These are phyloP conservation scores for Pachypanchax playfairii DNA, from an alignment of 2,113 vertebrate genomes.

Conservation along the genomic window DNA sequence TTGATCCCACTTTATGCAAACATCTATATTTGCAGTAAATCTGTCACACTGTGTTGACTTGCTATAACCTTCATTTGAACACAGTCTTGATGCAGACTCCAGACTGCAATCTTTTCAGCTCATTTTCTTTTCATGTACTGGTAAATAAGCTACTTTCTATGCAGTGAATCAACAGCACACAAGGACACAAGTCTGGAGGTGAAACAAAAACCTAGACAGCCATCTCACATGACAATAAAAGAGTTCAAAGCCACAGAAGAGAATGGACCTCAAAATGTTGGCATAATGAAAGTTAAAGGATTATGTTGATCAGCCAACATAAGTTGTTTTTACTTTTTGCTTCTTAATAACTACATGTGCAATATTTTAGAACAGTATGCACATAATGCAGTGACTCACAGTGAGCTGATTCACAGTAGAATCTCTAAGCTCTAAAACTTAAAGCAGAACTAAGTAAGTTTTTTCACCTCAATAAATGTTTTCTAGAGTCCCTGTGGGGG, in stretches of 20 bases:
- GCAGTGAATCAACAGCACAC: constrained; percentile 51
- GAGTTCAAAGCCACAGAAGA: constrained; percentile 41
- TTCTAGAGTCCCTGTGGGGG: too few relatives aligned
- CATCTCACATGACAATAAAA: constrained; percentile 29
- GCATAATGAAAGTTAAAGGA: constrained; percentile 53
- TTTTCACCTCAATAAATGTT: too few relatives aligned
- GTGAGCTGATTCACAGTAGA: constrained; percentile 34
- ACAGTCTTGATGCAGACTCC: constrained; percentile 26
- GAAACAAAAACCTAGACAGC: constrained; percentile 55
- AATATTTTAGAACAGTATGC: too few relatives aligned
- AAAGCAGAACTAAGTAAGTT: too few relatives aligned
- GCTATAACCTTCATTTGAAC: constrained; percentile 35
- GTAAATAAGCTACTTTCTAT: constrained; percentile 58
- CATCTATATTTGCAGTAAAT: constrained; percentile 3
- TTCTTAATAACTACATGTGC: too few relatives aligned
- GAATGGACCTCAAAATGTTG: constrained; percentile 13
- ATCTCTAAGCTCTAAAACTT: constrained; percentile 35
- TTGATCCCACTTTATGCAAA: neutral
- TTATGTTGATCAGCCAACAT: constrained; percentile 17
- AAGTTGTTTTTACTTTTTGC: constrained; percentile 29
- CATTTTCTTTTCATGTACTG: constrained; percentile 30
- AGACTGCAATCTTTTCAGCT: constrained; percentile 48
- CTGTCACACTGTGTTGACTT: constrained; percentile 28
- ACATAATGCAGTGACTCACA: too few relatives aligned
- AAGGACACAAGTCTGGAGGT: constrained; percentile 62